phyloP scores from a whole-genome alignment of 2,113 vertebrate genomes.

The Cebus imitator region DNA sequence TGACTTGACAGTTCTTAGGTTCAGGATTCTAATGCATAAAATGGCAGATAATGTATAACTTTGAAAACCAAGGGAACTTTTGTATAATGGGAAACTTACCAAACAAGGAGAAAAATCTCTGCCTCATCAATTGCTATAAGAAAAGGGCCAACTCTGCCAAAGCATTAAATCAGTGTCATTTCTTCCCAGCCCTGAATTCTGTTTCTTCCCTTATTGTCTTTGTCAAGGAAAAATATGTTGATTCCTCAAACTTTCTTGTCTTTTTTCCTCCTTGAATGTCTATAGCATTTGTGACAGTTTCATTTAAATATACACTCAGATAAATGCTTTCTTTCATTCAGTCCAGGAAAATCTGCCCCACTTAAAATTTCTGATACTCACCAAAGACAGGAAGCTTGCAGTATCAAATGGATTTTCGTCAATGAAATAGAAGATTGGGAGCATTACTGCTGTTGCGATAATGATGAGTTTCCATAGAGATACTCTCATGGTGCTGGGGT shows the following conservation, averaged over 20 bases:
- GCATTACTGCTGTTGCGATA: background rate
- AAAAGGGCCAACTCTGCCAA: background rate
- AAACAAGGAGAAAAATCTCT: background rate
- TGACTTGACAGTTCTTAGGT: background rate
- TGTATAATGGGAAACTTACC: background rate
- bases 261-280: background rate
- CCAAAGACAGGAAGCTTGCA: constrained; percentile 43
- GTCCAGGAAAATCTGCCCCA: background rate
- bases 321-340: background rate
- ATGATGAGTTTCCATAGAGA: background rate
- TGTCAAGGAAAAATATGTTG: background rate
- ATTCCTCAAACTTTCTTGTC: background rate
- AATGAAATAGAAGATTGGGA: background rate
- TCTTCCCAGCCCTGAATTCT: background rate
- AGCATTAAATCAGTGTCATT: background rate
- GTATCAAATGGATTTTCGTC: constrained; percentile 30
- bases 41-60: background rate
- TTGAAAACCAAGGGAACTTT: background rate
- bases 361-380: constrained; percentile 39
- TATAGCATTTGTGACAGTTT: background rate
- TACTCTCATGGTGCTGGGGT: background rate
- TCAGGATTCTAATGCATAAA: background rate
- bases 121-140: background rate
- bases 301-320: background rate
- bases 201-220: background rate